phyloP scores from a whole-genome alignment of 2,113 vertebrate species.

The Hippocampus zosterae region DNA sequence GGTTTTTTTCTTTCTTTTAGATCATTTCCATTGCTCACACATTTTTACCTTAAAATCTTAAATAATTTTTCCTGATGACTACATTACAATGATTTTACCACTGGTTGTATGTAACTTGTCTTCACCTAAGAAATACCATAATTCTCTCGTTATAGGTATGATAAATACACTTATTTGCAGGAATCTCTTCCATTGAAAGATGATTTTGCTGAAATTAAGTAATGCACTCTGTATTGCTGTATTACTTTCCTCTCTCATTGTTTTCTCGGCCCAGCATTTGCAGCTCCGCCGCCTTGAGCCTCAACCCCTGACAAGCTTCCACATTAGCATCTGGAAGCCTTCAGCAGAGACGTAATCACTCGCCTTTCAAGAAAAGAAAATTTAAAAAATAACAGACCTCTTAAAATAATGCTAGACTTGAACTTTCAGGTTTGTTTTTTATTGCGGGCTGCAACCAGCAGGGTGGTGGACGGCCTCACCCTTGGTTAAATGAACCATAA shows the following conservation, averaged over 20 bases:
- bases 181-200: background rate
- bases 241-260: background rate
- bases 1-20: too few species aligned
- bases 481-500: constrained; percentile 47
- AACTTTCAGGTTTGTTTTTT: constrained; percentile 44
- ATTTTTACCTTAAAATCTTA: too few species aligned
- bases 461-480: constrained; percentile 19
- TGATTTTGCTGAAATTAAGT: too few species aligned
- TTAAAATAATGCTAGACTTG: constrained; percentile 48
- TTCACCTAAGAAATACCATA: too few species aligned
- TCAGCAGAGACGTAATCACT: background rate
- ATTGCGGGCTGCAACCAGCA: constrained; percentile 32
- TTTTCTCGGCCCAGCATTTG: background rate
- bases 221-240: too few species aligned
- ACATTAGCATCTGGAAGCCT: constrained; percentile 33
- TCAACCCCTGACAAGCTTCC: constrained; percentile 10
- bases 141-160: too few species aligned
- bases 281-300: background rate
- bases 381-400: constrained; percentile 22
- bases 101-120: too few species aligned
- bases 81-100: too few species aligned
- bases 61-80: too few species aligned
- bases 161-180: too few species aligned
- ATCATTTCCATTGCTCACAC: too few species aligned
- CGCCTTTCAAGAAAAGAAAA: constrained; percentile 29